Evolutionary conservation across 2,888 invertebrate species (phyloP).

Genomic region (Tethea ocularis): DNA sequence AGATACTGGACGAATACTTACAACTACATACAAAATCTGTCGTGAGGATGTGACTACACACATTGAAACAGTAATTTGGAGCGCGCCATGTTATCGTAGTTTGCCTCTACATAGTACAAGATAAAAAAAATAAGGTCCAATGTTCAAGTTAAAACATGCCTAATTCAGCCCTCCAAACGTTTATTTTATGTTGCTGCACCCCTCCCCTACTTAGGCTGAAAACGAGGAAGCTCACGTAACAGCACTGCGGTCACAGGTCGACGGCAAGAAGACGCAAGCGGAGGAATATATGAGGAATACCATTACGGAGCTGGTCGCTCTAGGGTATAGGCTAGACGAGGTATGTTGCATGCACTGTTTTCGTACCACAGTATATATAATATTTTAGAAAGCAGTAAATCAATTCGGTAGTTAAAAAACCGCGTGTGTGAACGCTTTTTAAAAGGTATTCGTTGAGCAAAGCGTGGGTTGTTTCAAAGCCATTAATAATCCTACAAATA

Average conservation of each 20-base stretch:
- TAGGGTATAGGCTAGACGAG: conserved; percentile 77
- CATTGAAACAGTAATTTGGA: too few relatives aligned
- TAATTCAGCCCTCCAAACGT: conserved; percentile 48
- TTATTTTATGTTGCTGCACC: conserved; percentile 40
- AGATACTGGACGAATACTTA: too few relatives aligned
- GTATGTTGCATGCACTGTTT: conserved; percentile 48
- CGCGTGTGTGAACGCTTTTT: too few relatives aligned
- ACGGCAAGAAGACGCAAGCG: conserved; percentile 79
- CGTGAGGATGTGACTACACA: too few relatives aligned
- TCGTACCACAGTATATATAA: not conserved
- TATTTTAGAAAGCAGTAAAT: not conserved
- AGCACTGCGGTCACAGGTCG: conserved; percentile 80
- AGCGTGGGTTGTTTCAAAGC: too few relatives aligned
- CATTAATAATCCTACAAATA: too few relatives aligned
- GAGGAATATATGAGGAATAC: conserved; percentile 78
- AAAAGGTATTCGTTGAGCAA: too few relatives aligned
- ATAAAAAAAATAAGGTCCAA: too few relatives aligned
- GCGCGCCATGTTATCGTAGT: too few relatives aligned
- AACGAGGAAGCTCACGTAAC: conserved; percentile 86
- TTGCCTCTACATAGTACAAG: too few relatives aligned
- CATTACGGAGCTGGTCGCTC: conserved; percentile 77
- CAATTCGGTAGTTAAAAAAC: not conserved
- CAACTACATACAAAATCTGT: too few relatives aligned
- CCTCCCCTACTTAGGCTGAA: conserved; percentile 83
- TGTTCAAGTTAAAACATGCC: too few relatives aligned